Evolutionary conservation across 2,797 vertebrate species (phyloP), one percentile per base, ranked within the genome.

Genomic region (Botia kubotai): DNA sequence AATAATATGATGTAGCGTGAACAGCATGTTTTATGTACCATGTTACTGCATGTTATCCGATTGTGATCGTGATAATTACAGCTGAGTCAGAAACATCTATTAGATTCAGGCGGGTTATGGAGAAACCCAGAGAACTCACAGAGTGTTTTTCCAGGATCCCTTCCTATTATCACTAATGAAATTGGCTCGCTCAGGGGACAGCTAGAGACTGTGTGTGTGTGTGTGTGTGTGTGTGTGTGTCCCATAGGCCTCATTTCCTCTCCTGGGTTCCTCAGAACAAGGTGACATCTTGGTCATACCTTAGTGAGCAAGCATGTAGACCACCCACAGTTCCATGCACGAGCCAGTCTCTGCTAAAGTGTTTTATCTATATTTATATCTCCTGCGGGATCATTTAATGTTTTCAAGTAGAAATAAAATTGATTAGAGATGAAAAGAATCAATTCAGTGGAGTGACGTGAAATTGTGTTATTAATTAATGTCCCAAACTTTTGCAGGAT

Each of bases 131-230:
- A 68, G 62, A 67, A 66, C 11, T 52, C 39, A 53, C 16, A 6
- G 2, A 57, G 43, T 46, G 29, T 70, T 73, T 23, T 52, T 65
- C 26, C 75, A 78, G n/a, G 17, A 19, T 48, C 53, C 13, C 21
- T 19, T 26, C 29, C 21, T 48, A 33, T 66, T 62, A 26, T n/a
- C 65, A 26, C 77, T 85, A 81, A 81, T 74, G 80, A 86, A 80
- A 82, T 63, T 57, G 74, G 33, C 52, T 84, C 58, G 67, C 82
- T 12, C 77, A 77, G 57, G 74, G 74, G 60, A 53, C 62, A 71
- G 53, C 60, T 76, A 26, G 19, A 12, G 50, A n/a, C 43, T 74
- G 48, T 63, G 66, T 63, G 39, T 72, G 75, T 81, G 55, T 65
- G 55, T 69, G 46, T 46, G 72, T 53, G 39, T 57, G 43, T 52